Conservation (phyloP, 1,140 invertebrate species). For the Ceratosolen fusciceps region DNA sequence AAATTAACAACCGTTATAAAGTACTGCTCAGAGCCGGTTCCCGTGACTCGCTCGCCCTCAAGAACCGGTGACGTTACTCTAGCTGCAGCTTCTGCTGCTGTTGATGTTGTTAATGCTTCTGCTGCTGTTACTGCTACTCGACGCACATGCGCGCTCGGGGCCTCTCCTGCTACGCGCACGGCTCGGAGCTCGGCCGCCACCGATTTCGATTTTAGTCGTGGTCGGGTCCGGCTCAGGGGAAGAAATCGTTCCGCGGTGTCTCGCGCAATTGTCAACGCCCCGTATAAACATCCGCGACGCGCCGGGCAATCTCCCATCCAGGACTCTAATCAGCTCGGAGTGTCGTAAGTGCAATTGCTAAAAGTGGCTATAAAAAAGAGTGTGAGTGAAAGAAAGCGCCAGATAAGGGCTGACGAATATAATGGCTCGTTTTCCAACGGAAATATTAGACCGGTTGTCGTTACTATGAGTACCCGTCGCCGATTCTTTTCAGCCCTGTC, state of each 20-base stretch:
- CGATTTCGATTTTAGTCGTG: conserved; percentile 72
- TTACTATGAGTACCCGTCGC: neutral
- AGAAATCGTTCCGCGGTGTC: conserved; percentile 31
- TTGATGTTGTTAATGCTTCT: neutral
- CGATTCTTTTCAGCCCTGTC: neutral
- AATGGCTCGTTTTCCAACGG: neutral
- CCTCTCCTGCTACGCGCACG: conserved; percentile 32
- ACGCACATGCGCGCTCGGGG: conserved; percentile 37
- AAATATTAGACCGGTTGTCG: neutral
- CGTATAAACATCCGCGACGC: too few relatives aligned
- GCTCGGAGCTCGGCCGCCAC: conserved; percentile 66
- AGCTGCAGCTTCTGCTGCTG: neutral
- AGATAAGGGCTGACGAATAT: too few relatives aligned
- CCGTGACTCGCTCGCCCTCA: too few relatives aligned
- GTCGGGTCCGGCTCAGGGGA: conserved; percentile 63
- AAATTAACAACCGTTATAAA: too few relatives aligned
- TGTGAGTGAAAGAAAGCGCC: neutral
- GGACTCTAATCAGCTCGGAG: neutral
- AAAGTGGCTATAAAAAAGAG: neutral
- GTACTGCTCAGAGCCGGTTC: too few relatives aligned
- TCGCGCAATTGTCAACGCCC: neutral
- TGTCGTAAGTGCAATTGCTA: neutral
- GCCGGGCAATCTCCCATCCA: neutral
- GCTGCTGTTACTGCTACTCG: neutral
- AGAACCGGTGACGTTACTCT: neutral